Conservation (phyloP, 2,888 invertebrate species). For the Coelopa pilipes region DNA sequence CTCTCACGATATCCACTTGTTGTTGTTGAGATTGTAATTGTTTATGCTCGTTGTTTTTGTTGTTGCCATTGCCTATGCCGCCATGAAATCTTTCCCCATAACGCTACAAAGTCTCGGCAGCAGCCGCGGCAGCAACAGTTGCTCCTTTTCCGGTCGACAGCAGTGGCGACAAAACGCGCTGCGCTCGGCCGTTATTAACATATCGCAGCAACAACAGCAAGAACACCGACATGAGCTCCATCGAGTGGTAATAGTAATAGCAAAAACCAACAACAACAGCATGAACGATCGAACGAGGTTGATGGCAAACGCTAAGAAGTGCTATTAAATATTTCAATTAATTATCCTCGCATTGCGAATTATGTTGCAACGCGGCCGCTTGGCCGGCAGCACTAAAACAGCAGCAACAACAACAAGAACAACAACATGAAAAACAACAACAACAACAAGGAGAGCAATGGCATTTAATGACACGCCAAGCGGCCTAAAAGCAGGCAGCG, state of each 20-base stretch:
- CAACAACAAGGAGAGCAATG: not conserved
- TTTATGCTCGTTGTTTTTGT: too few species aligned
- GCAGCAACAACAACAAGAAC: too few species aligned
- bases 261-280: constrained; percentile 33
- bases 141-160: constrained; percentile 17
- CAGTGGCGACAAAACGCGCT: too few species aligned
- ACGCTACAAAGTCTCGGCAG: constrained; percentile 12
- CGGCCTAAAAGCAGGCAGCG: constrained; percentile 29
- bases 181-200: too few species aligned
- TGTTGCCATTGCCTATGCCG: too few species aligned
- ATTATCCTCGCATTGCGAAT: constrained; percentile 33
- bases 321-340: constrained; percentile 39
- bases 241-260: constrained; percentile 24
- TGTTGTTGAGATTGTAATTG: too few species aligned
- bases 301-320: constrained; percentile 19
- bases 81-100: constrained; percentile 14
- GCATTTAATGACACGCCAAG: constrained; percentile 28
- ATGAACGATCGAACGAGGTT: constrained; percentile 27
- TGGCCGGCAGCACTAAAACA: too few species aligned
- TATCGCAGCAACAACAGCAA: not conserved
- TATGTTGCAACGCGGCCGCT: constrained; percentile 23
- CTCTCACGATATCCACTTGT: too few species aligned
- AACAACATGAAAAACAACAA: too few species aligned
- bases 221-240: constrained; percentile 30
- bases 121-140: not conserved